Conservation (phyloP, 2,797 vertebrate species). For the Sardinella longiceps region DNA sequence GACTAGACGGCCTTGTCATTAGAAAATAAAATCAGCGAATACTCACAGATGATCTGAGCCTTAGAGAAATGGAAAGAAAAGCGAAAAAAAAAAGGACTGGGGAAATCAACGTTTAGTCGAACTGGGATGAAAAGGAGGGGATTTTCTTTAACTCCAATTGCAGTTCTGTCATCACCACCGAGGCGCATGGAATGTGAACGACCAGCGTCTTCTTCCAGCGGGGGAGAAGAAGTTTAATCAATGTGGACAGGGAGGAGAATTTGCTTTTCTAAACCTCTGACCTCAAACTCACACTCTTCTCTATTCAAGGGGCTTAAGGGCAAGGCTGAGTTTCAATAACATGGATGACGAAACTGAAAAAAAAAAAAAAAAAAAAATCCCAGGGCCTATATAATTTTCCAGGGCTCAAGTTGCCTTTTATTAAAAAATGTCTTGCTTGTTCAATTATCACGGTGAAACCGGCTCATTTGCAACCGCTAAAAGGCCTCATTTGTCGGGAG, state of each 20-base stretch:
- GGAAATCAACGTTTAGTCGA: slow-evolving; percentile 40
- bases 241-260: slow-evolving; percentile 21
- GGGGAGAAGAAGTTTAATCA: slow-evolving; percentile 17
- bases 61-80: slow-evolving; percentile 17
- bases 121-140: neutral
- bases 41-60: neutral
- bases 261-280: slow-evolving; percentile 28
- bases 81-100: slow-evolving; percentile 57
- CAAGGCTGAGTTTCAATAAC: slow-evolving; percentile 25
- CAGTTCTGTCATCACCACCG: slow-evolving; percentile 12
- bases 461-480: slow-evolving; percentile 16
- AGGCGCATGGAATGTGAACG: slow-evolving; percentile 14
- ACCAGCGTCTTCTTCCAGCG: neutral
- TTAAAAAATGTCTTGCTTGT: slow-evolving; percentile 22
- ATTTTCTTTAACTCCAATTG: slow-evolving; percentile 19
- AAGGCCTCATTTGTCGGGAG: slow-evolving; percentile 25
- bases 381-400: slow-evolving; percentile 5
- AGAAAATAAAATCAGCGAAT: neutral
- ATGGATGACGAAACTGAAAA: slow-evolving; percentile 22
- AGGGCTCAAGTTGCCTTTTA: slow-evolving; percentile 21
- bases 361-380: slow-evolving; percentile 15
- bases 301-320: slow-evolving; percentile 12
- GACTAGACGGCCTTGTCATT: slow-evolving; percentile 4
- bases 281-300: slow-evolving; percentile 19
- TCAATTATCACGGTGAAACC: slow-evolving; percentile 18